Evolutionary conservation across 2,888 invertebrate genomes (phyloP).

Genomic region (Sclerodermus sp.): DNA sequence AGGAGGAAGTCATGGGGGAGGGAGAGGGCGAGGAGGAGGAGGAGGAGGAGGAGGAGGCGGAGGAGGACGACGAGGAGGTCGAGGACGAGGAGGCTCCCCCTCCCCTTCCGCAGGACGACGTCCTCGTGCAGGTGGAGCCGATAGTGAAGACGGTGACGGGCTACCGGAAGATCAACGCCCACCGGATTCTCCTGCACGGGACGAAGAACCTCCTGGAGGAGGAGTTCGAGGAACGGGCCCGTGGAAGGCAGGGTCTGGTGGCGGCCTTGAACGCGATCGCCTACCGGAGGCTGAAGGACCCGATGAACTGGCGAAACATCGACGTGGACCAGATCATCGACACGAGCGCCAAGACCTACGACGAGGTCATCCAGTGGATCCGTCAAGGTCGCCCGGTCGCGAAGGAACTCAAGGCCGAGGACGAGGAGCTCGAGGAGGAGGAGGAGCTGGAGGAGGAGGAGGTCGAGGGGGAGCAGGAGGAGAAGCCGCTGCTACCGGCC

Average conservation of each 20-base stretch:
- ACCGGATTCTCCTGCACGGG: conserved; percentile 41
- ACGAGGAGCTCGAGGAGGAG: conserved; percentile 21
- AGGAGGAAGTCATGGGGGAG: conserved; percentile 1
- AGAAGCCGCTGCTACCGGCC: conserved; percentile 12
- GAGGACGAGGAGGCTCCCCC: conserved; percentile 14
- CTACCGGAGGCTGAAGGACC: conserved; percentile 34
- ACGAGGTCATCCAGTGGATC: conserved; percentile 35
- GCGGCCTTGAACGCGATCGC: conserved; percentile 38
- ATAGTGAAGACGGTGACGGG: conserved; percentile 23
- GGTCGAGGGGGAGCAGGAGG: conserved; percentile 21
- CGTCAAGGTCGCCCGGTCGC: conserved; percentile 28
- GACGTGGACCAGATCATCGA: conserved; percentile 42
- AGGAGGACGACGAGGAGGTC: conserved; percentile 10
- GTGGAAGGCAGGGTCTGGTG: conserved; percentile 44
- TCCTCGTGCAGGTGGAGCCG: conserved; percentile 4
- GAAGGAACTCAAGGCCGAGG: conserved; percentile 15
- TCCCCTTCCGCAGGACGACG: background rate
- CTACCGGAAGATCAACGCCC: conserved; percentile 37
- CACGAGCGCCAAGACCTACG: conserved; percentile 32
- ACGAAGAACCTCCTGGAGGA: conserved; percentile 34
- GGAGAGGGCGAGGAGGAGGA: conserved; percentile 8
- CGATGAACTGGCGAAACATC: conserved; percentile 38
- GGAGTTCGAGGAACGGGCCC: conserved; percentile 21
- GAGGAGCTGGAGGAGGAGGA: conserved; percentile 26
- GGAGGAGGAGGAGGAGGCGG: conserved; percentile 6